These are phyloP conservation scores for Hoplodrina ambigua DNA, from an alignment of 2,888 invertebrate genomes.

Conservation along the genomic window DNA sequence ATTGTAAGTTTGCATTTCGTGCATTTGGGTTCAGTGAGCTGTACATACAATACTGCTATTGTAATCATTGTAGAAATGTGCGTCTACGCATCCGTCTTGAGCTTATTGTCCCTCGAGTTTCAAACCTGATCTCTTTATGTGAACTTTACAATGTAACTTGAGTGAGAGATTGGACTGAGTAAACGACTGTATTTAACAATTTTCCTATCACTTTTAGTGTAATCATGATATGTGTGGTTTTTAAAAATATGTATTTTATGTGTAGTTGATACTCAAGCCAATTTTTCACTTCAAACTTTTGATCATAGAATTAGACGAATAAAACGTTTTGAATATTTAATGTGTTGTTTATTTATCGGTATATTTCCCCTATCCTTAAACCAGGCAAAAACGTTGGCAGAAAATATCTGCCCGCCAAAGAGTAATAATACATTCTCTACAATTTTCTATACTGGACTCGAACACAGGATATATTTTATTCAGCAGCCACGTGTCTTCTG, in stretches of 20 bases:
- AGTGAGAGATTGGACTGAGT: constrained; percentile 80
- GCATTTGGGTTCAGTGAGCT: constrained; percentile 82
- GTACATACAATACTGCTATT: constrained; percentile 74
- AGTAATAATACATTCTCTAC: too few species aligned
- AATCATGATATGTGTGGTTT: constrained; percentile 64
- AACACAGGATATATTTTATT: too few species aligned
- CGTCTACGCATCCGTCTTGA: constrained; percentile 68
- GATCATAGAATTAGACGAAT: constrained; percentile 86
- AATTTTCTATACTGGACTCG: too few species aligned
- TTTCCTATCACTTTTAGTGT: constrained; percentile 56
- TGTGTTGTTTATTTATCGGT: constrained; percentile 55
- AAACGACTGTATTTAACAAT: constrained; percentile 44
- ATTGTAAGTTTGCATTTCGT: constrained; percentile 85
- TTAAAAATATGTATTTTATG: constrained; percentile 56
- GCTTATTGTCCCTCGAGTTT: constrained; percentile 82
- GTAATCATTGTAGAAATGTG: constrained; percentile 55
- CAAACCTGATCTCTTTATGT: constrained; percentile 87
- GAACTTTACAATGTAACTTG: constrained; percentile 83
- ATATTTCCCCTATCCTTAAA: too few species aligned
- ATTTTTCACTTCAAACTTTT: constrained; percentile 82
- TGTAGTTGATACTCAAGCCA: constrained; percentile 70
- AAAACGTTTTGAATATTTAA: constrained; percentile 83
- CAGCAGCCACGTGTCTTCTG: too few species aligned
- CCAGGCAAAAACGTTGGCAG: too few species aligned
- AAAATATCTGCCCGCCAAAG: too few species aligned